These are phyloP conservation scores for Suncus etruscus DNA, from an alignment of 2,113 vertebrate genomes.

Conservation along the genomic window DNA sequence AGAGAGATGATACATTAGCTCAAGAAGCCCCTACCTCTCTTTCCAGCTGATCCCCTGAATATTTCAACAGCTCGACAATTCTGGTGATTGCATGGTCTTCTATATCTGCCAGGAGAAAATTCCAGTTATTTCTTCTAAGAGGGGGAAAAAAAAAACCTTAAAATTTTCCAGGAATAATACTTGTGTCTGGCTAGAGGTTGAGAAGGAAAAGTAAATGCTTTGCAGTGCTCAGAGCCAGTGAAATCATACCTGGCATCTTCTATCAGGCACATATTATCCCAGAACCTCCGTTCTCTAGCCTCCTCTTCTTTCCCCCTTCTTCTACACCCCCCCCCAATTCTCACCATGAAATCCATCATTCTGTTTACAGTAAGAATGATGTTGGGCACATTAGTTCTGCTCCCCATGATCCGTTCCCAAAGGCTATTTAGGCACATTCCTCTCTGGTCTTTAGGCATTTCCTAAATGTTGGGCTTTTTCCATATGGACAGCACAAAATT, in stretches of 20 bases:
- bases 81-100: constrained; percentile 84
- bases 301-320: background rate
- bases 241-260: background rate
- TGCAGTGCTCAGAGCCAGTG: background rate
- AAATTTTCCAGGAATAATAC: background rate
- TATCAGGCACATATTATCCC: background rate
- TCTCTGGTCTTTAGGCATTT: background rate
- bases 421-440: background rate
- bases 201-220: background rate
- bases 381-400: background rate
- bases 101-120: constrained; percentile 69
- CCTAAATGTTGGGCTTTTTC: background rate
- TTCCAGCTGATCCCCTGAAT: constrained; percentile 87
- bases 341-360: background rate
- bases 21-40: constrained; percentile 83
- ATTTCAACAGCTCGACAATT: constrained; percentile 88
- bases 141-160: constrained; percentile 5
- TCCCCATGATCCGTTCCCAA: background rate
- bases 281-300: background rate
- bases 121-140: constrained; percentile 49
- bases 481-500: background rate
- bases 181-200: background rate
- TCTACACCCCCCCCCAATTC: rapidly evolving
- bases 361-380: background rate
- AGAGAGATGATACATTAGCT: background rate